A percentile compares a stretch with the other conserved stretches of the same genome.
These are phyloP conservation scores for Scrobipalpa atriplicella DNA, from an alignment of 2,888 invertebrate genomes.

Conservation along the genomic window DNA sequence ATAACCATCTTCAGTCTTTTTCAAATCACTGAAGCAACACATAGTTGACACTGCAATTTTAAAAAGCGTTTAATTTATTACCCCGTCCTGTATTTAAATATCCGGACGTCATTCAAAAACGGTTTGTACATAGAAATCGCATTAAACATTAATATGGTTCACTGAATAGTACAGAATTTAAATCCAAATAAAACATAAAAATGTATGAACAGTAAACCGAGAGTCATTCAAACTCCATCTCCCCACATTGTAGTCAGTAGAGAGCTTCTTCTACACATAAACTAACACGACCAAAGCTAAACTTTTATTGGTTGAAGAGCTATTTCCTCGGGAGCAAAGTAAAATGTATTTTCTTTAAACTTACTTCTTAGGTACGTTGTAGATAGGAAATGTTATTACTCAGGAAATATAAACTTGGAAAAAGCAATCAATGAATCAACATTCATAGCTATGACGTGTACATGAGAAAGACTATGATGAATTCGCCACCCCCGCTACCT, in stretches of 20 bases:
- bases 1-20: too few relatives aligned
- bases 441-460: too few relatives aligned
- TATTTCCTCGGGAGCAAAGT: background rate
- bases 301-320: conserved; percentile 1
- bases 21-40: too few relatives aligned
- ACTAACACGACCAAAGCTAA: conserved; percentile 11
- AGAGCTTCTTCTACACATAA: background rate
- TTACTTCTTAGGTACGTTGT: too few relatives aligned
- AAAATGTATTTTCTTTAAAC: background rate
- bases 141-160: background rate
- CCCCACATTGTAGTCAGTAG: background rate
- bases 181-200: background rate
- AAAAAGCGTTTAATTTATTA: too few relatives aligned
- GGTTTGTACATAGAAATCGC: background rate
- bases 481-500: too few relatives aligned
- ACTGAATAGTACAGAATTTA: background rate
- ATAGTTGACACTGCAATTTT: too few relatives aligned
- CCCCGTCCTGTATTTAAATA: background rate
- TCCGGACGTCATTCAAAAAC: background rate
- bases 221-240: background rate
- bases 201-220: conserved; percentile 1
- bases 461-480: too few relatives aligned
- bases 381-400: too few relatives aligned
- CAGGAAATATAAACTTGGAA: too few relatives aligned
- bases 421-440: too few relatives aligned